Base-by-base conservation (phyloP, 2,888 invertebrate genomes). In the Crematogaster levior region DNA sequence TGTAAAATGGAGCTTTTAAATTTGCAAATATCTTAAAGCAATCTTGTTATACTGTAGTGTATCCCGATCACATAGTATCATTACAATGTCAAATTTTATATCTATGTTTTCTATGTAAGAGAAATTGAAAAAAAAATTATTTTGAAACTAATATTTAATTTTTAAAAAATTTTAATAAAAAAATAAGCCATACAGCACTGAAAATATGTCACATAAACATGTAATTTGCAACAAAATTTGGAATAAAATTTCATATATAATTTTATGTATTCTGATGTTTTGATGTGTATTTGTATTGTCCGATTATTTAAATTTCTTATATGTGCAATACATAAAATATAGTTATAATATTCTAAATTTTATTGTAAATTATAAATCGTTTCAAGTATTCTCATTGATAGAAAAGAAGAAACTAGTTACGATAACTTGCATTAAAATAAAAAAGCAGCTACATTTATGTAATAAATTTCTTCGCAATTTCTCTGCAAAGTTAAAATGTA, bases 121-220 rank as follows among this genome's bases (percentile, higher is more conserved):
- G 9, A 73, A 46, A 63, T 58, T 75, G 9, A n/a, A n/a, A n/a
- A 63, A 63, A 61, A 24, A 3, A 24, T 51, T 75, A 61, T 46
- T 46, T 46, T 12, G 4, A 37, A 63, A 63, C 43, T 30, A 37
- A n/a, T 37, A n/a, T 51, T n/a, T 3, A n/a, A n/a, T n/a, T n/a
- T n/a, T n/a, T n/a, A n/a, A n/a, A n/a, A n/a, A 27, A 9, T 75
- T 56, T 58, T 56, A 24, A 51, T 60, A 34, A 51, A 48, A 51
- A 51, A 48, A 40, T 53, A 0, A 61, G 12, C 1, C 6, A 40
- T 24, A 10, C 15, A 34, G n/a, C 7, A 21, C n/a, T 40, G 27
- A 21, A 51, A 51, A 40, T 63, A 63, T 46, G 0, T 30, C 12
- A 51, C 9, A 12, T 40, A 51, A 37, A 65, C 24, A 43, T 43